Percentiles rank a stretch among this genome's conserved stretches.
Evolutionary conservation across 2,797 vertebrate genomes (phyloP).

Genomic region (Pseudochirops cupreus): DNA sequence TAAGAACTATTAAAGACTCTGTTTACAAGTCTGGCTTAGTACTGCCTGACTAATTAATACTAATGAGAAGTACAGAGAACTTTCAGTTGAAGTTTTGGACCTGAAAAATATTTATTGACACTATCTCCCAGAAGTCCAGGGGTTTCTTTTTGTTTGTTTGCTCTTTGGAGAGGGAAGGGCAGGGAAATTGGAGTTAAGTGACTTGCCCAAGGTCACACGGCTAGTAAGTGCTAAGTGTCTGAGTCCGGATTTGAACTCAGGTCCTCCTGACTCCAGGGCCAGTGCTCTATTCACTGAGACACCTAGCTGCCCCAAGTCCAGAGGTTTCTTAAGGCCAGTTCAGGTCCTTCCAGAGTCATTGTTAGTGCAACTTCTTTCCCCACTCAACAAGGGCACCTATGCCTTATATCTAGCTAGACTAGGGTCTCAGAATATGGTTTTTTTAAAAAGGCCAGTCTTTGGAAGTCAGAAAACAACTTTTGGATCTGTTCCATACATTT

Average conservation of each 20-base stretch:
- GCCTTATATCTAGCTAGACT: background rate
- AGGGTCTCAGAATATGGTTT: background rate
- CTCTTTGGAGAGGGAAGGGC: too few species aligned
- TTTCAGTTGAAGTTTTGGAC: background rate
- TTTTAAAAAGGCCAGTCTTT: background rate
- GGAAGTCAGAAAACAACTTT: conserved; percentile 15
- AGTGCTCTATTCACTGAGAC: too few species aligned
- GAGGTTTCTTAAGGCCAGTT: background rate
- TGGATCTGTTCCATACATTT: background rate
- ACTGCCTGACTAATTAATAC: background rate
- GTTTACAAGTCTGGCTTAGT: background rate
- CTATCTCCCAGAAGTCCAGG: background rate
- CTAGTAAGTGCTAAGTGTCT: too few species aligned
- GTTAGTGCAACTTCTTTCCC: background rate
- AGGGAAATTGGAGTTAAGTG: too few species aligned
- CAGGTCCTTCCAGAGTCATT: background rate
- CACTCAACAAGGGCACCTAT: conserved; percentile 3
- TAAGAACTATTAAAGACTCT: background rate
- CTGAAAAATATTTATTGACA: conserved; percentile 12
- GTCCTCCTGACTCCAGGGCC: too few species aligned
- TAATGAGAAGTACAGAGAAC: background rate
- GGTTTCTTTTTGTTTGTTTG: background rate
- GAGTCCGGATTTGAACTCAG: too few species aligned
- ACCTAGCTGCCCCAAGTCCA: background rate
- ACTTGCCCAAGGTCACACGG: too few species aligned